These are phyloP conservation scores for Heliconius congener DNA, from an alignment of 1,140 invertebrate species.

Conservation along the genomic window DNA sequence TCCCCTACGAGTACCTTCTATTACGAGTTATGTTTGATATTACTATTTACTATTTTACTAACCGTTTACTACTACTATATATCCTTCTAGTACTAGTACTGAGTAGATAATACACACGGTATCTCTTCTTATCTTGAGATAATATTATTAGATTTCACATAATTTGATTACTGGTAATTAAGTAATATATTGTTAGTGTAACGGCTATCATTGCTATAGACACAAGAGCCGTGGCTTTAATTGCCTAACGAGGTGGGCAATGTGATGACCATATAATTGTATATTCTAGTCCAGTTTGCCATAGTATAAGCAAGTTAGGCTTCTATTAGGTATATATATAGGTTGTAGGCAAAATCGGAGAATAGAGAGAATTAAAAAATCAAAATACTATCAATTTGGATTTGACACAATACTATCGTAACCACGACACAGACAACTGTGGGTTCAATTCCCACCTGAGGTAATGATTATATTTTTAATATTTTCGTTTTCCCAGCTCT, in stretches of 20 bases:
- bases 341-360: neutral
- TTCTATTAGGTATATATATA: neutral
- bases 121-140: neutral
- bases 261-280: neutral
- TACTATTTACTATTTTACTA: no score
- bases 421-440: neutral
- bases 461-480: no score
- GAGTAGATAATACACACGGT: neutral
- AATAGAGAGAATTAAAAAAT: neutral
- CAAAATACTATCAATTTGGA: neutral
- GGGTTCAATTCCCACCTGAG: no score
- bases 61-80: no score
- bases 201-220: neutral
- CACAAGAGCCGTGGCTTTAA: neutral
- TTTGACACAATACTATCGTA: no score
- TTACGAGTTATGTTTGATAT: no score
- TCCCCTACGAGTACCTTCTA: no score
- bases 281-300: neutral
- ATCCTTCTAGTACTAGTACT: no score
- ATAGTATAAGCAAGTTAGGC: neutral
- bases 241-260: neutral
- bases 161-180: neutral
- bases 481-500: no score
- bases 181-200: neutral
- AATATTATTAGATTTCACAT: neutral